These are phyloP conservation scores for Leptogaster cylindrica DNA, from an alignment of 2,888 invertebrate species.

Conservation along the genomic window DNA sequence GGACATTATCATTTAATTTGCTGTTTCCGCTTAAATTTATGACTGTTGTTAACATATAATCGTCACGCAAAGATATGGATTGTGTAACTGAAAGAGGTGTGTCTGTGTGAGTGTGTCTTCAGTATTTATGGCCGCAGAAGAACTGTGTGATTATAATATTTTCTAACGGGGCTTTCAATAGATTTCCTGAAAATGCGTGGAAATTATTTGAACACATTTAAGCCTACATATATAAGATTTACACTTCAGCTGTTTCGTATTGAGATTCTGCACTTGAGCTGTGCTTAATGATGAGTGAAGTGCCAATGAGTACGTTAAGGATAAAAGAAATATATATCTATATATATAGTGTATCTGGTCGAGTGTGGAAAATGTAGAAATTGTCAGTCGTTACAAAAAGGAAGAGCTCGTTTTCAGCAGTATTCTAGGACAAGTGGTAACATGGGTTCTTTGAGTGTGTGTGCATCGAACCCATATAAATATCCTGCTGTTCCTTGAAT, in stretches of 20 bases:
- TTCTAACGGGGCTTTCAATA: not conserved
- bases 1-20: constrained; percentile 35
- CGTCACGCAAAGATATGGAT: constrained; percentile 35
- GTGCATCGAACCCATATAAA: no score
- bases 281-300: constrained; percentile 33
- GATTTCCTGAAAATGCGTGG: not conserved
- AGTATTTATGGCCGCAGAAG: not conserved
- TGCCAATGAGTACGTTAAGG: constrained; percentile 30
- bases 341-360: no score
- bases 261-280: constrained; percentile 25
- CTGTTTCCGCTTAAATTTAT: constrained; percentile 39
- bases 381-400: no score
- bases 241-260: constrained; percentile 22
- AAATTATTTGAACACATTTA: constrained; percentile 25
- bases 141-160: no score
- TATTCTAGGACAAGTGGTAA: no score
- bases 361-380: no score
- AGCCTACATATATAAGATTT: constrained; percentile 6
- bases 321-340: no score
- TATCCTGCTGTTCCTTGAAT: no score
- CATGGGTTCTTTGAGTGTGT: no score
- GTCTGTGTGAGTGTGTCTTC: not conserved
- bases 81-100: constrained; percentile 5
- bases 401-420: no score
- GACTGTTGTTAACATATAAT: constrained; percentile 40